Evolutionary conservation across 2,113 vertebrate genomes (phyloP).

Genomic region (Hystrix brachyura): DNA sequence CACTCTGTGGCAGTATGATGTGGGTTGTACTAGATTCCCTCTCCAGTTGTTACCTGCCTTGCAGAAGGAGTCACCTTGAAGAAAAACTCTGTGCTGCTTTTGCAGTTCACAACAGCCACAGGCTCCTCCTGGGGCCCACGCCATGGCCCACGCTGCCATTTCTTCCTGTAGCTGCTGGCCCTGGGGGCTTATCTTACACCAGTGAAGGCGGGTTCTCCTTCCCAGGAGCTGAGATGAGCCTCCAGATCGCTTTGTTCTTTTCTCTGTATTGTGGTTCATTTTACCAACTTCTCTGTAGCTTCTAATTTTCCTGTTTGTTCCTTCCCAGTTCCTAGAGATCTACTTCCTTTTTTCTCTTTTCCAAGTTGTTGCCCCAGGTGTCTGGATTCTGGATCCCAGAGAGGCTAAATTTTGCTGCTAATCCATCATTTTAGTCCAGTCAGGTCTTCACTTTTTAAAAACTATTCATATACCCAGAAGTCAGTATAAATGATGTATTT

Average conservation of each 20-base stretch:
- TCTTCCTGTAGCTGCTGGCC: not conserved
- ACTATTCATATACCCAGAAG: not conserved
- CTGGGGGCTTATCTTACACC: not conserved
- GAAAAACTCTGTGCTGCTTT: not conserved
- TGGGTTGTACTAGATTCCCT: not conserved
- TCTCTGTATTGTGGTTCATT: not conserved
- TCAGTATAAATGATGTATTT: constrained; percentile 17
- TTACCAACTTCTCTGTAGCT: not conserved
- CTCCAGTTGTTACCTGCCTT: not conserved
- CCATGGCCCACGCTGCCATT: not conserved
- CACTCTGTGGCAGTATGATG: not conserved
- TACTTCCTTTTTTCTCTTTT: too few species aligned
- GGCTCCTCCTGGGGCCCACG: not conserved
- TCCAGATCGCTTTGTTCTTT: not conserved
- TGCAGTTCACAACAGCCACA: not conserved
- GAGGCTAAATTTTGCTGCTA: not conserved
- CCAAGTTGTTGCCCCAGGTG: not conserved
- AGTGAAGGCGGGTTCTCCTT: not conserved
- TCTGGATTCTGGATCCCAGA: not conserved
- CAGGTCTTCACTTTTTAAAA: constrained; percentile 37
- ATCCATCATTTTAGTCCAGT: not conserved
- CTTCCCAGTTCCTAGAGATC: not conserved
- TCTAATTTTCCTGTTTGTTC: not conserved
- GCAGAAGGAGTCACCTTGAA: not conserved
- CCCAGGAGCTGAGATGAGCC: not conserved